phyloP scores from a whole-genome alignment of 92 coral and sea anemone genomes.

The Epizoanthus ramosus region DNA sequence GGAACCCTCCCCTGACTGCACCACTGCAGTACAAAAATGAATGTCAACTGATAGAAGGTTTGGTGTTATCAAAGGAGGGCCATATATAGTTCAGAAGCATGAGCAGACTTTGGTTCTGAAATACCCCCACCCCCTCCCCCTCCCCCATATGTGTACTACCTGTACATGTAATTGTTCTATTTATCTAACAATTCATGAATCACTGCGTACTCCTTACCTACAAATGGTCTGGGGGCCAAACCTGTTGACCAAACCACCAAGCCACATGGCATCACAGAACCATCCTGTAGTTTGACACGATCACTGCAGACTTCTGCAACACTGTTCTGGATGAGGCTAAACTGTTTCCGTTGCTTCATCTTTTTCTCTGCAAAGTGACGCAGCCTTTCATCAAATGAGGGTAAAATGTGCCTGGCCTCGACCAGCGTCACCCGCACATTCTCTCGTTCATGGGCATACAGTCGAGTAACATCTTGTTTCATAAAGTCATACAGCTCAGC shows the following conservation, averaged over 20 bases:
- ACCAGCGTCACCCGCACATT: conserved; percentile 88
- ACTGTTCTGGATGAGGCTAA: conserved; percentile 83
- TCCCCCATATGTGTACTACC: too few relatives aligned
- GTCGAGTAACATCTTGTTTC: conserved; percentile 88
- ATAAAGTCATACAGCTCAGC: conserved; percentile 97
- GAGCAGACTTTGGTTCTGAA: too few relatives aligned
- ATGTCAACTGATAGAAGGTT: too few relatives aligned
- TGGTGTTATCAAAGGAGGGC: too few relatives aligned
- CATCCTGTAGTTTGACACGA: conserved; percentile 82
- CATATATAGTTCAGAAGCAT: too few relatives aligned
- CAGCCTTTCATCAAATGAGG: conserved; percentile 92
- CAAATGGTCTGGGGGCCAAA: conserved; percentile 90
- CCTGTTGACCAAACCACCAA: conserved; percentile 99
- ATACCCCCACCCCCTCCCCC: too few relatives aligned
- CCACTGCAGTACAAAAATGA: too few relatives aligned
- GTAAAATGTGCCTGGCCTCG: conserved; percentile 95
- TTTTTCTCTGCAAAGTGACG: conserved; percentile 90
- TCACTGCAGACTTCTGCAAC: conserved; percentile 78
- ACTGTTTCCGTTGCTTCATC: conserved; percentile 88
- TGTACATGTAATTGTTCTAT: too few relatives aligned
- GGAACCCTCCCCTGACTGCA: too few relatives aligned
- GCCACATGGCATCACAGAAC: conserved; percentile 80
- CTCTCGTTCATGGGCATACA: conserved; percentile 83
- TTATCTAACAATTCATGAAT: too few relatives aligned
- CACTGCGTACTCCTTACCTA: conserved; percentile 58